Percentiles rank a stretch among this genome's conserved stretches.
Conservation (phyloP, 2,113 vertebrate species). For the Phodopus roborovskii region DNA sequence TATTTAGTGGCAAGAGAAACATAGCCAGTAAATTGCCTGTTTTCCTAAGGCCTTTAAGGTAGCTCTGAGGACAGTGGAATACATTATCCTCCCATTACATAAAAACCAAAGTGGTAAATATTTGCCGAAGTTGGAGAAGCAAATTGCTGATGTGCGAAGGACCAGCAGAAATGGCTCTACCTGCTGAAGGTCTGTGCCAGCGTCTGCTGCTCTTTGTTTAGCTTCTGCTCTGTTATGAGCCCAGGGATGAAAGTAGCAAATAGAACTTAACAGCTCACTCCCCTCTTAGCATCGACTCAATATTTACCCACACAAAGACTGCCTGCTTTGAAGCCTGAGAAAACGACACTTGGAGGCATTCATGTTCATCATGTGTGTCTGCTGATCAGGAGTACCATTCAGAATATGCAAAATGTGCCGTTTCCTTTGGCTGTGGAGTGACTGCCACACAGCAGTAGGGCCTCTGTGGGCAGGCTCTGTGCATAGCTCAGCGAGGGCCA, state of each 20-base stretch:
- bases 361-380: neutral
- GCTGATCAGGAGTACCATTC: neutral
- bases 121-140: neutral
- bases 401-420: accelerated
- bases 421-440: neutral
- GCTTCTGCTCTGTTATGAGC: neutral
- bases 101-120: neutral
- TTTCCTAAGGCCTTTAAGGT: neutral
- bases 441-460: accelerated
- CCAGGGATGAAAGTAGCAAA: constrained; percentile 17
- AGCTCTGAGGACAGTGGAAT: neutral
- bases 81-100: neutral
- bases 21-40: neutral
- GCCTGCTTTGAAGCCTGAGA: neutral
- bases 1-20: constrained; percentile 40
- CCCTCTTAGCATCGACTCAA: neutral
- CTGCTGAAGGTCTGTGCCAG: neutral
- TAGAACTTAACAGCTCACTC: constrained; percentile 36
- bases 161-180: neutral
- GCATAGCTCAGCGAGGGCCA: neutral
- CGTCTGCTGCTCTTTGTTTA: neutral
- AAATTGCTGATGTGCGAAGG: neutral
- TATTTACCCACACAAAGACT: neutral
- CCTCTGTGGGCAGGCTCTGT: accelerated
- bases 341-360: neutral